phyloP scores from a whole-genome alignment of 2,113 vertebrate genomes.

The Aythya baeri region DNA sequence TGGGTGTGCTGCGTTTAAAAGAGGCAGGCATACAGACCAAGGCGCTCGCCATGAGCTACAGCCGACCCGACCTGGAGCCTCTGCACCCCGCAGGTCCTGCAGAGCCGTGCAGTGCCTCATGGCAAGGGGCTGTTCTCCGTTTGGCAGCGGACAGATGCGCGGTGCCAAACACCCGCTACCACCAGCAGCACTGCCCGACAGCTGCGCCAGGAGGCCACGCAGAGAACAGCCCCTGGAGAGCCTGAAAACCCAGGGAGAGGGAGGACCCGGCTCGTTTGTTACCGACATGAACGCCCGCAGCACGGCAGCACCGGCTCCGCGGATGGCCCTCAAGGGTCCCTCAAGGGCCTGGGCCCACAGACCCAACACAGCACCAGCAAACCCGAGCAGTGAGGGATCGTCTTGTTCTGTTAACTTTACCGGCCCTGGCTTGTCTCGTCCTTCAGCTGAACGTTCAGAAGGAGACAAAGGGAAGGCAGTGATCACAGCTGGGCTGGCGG shows the following conservation, averaged over 20 bases:
- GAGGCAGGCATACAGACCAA: not conserved
- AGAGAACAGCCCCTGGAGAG: not conserved
- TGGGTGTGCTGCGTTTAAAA: not conserved
- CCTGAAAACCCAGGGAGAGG: not conserved
- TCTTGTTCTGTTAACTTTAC: not conserved
- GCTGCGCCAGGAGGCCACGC: not conserved
- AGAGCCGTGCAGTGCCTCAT: fast-evolving
- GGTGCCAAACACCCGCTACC: not conserved
- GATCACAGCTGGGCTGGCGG: not conserved
- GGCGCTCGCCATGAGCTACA: not conserved
- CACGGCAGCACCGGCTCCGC: not conserved
- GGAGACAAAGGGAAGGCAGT: not conserved
- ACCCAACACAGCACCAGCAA: not conserved
- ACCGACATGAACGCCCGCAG: fast-evolving
- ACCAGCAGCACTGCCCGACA: fast-evolving
- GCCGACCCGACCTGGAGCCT: not conserved
- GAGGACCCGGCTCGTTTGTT: not conserved
- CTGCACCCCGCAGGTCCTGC: not conserved
- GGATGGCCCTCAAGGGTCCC: not conserved
- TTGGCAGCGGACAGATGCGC: not conserved
- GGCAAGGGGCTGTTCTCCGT: not conserved
- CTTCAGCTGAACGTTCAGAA: not conserved
- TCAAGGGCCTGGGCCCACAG: not conserved
- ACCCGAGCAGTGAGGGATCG: not conserved
- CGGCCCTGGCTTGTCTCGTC: not conserved